phyloP scores from a whole-genome alignment of 2,797 vertebrate species.

The Masticophis lateralis region DNA sequence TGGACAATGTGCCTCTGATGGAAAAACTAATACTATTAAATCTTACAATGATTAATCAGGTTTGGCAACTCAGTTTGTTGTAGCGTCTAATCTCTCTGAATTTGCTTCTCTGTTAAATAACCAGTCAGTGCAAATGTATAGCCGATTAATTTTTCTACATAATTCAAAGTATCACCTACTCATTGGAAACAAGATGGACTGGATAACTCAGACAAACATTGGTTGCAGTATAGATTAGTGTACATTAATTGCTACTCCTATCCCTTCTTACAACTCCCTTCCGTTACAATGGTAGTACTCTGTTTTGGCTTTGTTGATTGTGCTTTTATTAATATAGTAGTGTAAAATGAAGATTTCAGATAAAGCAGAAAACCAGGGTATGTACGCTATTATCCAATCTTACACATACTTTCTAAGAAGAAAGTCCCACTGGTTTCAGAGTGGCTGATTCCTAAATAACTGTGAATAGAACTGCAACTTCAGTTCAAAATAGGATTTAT shows the following conservation, averaged over 20 bases:
- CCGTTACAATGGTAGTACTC: not conserved
- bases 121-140: not conserved
- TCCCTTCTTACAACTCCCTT: not conserved
- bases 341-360: not conserved
- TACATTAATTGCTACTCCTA: not conserved
- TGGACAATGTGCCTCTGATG: not conserved
- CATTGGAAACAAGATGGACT: not conserved
- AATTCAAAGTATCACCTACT: not conserved
- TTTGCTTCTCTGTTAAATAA: not conserved
- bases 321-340: not conserved
- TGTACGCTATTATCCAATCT: not conserved
- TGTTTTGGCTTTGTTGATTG: not conserved
- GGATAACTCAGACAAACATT: not conserved
- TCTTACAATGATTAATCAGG: not conserved
- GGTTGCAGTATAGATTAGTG: not conserved
- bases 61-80: not conserved
- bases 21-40: not conserved
- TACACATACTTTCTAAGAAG: not conserved
- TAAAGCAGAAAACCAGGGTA: not conserved
- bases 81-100: not conserved
- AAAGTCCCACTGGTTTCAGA: not conserved
- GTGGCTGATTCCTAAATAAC: not conserved
- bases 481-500: constrained; percentile 24
- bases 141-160: not conserved
- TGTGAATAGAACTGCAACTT: not conserved